These are phyloP conservation scores for Callosobruchus maculatus DNA, from an alignment of 2,888 invertebrate species.

Conservation along the genomic window DNA sequence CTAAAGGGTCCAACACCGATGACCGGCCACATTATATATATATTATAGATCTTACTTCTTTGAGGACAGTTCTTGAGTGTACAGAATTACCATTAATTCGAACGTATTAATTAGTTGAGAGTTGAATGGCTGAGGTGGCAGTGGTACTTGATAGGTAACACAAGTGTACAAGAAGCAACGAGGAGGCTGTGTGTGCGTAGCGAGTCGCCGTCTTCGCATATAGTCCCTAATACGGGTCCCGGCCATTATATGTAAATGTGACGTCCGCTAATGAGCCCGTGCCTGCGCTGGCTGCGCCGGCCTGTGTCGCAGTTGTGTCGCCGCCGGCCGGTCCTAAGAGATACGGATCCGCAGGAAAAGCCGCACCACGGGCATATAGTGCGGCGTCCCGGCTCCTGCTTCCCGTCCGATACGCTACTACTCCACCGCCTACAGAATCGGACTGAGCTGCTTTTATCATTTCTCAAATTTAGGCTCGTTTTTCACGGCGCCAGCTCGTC, in stretches of 20 bases:
- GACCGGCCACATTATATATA: no score
- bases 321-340: conserved; percentile 17
- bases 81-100: background rate
- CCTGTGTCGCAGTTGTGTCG: background rate
- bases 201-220: background rate
- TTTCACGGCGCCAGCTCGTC: no score
- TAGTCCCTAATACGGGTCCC: conserved; percentile 28
- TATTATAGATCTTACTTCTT: no score
- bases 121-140: background rate
- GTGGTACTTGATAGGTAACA: background rate
- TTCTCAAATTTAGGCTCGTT: no score
- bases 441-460: background rate
- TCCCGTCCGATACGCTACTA: background rate
- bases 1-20: no score
- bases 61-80: no score
- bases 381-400: background rate
- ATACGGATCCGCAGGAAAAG: conserved; percentile 28
- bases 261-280: conserved; percentile 40
- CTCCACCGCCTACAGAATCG: background rate
- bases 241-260: conserved; percentile 41
- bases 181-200: background rate
- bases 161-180: background rate
- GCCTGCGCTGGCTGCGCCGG: no score
- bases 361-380: background rate
- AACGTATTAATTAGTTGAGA: background rate